Evolutionary conservation across 2,113 vertebrate genomes (phyloP).

Genomic region (Neogobius melanostomus): DNA sequence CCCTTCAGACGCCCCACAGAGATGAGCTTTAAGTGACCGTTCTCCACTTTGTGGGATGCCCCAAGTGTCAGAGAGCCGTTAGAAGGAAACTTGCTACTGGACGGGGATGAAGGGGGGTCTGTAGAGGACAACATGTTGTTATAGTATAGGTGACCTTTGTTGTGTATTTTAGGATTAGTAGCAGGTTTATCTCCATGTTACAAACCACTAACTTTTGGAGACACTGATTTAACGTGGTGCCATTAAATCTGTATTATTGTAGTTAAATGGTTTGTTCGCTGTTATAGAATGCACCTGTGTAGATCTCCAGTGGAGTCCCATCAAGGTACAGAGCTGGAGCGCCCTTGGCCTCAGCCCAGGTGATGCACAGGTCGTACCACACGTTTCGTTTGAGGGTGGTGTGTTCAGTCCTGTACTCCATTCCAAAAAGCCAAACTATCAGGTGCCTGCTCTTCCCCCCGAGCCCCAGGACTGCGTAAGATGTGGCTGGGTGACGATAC

Average conservation of each 20-base stretch:
- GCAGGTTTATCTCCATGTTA: too few species aligned
- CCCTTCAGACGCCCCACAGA: slow-evolving; percentile 48
- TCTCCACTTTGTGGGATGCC: slow-evolving; percentile 52
- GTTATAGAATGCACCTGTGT: slow-evolving; percentile 23
- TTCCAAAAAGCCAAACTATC: slow-evolving; percentile 77
- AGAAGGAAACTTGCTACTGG: slow-evolving; percentile 48
- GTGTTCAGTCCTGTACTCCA: slow-evolving; percentile 40
- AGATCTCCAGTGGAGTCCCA: slow-evolving; percentile 27
- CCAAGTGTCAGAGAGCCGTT: slow-evolving; percentile 81
- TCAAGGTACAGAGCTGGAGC: slow-evolving; percentile 75
- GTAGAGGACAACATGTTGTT: neutral
- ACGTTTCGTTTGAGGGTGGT: neutral
- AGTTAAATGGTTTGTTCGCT: too few species aligned
- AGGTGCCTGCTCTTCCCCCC: slow-evolving; percentile 50
- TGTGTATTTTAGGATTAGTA: too few species aligned
- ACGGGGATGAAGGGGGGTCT: neutral
- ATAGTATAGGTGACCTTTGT: too few species aligned
- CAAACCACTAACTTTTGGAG: too few species aligned
- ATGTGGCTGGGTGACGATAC: slow-evolving; percentile 62
- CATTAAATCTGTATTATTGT: too few species aligned
- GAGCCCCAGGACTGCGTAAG: slow-evolving; percentile 73
- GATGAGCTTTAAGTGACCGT: slow-evolving; percentile 7
- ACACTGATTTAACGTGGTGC: too few species aligned
- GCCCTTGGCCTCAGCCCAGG: slow-evolving; percentile 67
- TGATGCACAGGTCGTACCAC: slow-evolving; percentile 81